These are phyloP conservation scores for Lochmaea crataegi DNA, from an alignment of 2,888 invertebrate species.

Conservation along the genomic window DNA sequence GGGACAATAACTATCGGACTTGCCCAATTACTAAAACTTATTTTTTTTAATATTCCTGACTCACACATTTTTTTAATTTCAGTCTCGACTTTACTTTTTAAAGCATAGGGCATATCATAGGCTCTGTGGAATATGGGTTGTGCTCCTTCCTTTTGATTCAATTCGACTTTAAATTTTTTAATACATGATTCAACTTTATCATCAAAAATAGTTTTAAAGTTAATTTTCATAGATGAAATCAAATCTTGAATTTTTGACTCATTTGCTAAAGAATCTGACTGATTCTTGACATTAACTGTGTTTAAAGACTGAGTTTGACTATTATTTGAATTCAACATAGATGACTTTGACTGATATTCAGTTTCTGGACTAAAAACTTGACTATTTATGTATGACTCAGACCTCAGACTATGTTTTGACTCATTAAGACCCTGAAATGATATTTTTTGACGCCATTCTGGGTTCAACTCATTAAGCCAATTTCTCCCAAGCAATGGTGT, in stretches of 20 bases:
- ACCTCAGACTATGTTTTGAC: background rate
- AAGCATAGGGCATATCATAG: constrained; percentile 43
- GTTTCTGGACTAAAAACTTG: background rate
- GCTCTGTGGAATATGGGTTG: constrained; percentile 28
- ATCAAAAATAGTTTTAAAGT: constrained; percentile 20
- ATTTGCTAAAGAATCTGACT: background rate
- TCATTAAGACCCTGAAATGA: background rate
- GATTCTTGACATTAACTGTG: background rate
- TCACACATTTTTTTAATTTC: background rate
- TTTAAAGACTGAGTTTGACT: background rate
- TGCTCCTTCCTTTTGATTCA: constrained; percentile 28
- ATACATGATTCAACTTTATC: constrained; percentile 19
- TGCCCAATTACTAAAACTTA: constrained; percentile 49
- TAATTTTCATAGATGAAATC: constrained; percentile 5
- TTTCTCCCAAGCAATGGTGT: constrained; percentile 26
- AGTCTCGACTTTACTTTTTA: constrained; percentile 6
- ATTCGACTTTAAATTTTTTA: constrained; percentile 25
- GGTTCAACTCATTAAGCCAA: constrained; percentile 27
- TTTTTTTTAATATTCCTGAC: too few relatives aligned
- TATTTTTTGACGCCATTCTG: constrained; percentile 9
- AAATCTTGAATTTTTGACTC: background rate
- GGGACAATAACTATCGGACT: too few relatives aligned
- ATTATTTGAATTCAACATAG: background rate
- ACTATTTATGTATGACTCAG: too few relatives aligned
- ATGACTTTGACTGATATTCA: background rate